Conservation (phyloP, 2,797 vertebrate genomes). For the Ambastaia sidthimunki region DNA sequence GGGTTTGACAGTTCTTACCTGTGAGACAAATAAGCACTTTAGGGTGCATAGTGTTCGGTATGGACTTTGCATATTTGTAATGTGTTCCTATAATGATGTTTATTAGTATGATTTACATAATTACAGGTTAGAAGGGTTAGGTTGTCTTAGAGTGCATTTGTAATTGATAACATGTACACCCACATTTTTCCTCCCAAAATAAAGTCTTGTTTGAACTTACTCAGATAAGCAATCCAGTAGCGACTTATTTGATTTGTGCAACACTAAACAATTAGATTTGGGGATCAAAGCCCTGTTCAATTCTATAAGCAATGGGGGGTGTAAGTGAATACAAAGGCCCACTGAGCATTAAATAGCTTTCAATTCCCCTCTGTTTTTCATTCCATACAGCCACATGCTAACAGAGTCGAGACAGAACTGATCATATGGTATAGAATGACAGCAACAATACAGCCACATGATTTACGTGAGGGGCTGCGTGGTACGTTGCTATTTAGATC, state of each 20-base stretch:
- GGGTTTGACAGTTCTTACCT: constrained; percentile 37
- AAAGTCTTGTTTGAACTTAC: constrained; percentile 57
- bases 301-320: constrained; percentile 75
- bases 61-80: constrained; percentile 29
- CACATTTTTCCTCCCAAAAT: constrained; percentile 32
- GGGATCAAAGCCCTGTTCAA: constrained; percentile 74
- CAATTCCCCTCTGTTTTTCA: constrained; percentile 71
- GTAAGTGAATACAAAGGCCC: constrained; percentile 76
- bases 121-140: constrained; percentile 24
- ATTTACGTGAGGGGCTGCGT: constrained; percentile 16
- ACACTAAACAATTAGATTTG: constrained; percentile 72
- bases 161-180: constrained; percentile 25
- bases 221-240: constrained; percentile 60
- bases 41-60: not conserved
- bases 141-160: constrained; percentile 9
- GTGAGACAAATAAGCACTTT: constrained; percentile 27
- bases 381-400: constrained; percentile 62
- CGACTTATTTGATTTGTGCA: constrained; percentile 60
- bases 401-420: constrained; percentile 41
- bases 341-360: constrained; percentile 76
- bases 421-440: constrained; percentile 47
- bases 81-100: constrained; percentile 4
- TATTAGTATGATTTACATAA: constrained; percentile 37
- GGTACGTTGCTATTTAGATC: constrained; percentile 2
- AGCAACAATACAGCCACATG: constrained; percentile 18